Conservation (phyloP, 1,140 invertebrate genomes). For the Pseudomyrmex flavicornis region DNA sequence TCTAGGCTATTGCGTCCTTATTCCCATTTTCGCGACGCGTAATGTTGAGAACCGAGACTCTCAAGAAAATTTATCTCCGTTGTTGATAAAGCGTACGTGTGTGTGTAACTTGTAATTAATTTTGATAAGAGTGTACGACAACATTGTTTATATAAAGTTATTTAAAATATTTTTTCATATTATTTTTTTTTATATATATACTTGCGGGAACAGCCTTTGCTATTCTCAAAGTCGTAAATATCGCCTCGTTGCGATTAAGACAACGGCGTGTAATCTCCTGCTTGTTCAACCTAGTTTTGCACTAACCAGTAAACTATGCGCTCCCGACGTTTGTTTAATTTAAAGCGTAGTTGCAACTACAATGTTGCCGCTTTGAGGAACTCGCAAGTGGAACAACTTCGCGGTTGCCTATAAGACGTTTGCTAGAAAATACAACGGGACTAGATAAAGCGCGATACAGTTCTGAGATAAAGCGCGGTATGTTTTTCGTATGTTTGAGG, state of each 20-base stretch:
- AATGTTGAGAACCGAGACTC: background rate
- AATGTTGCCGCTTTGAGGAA: no score
- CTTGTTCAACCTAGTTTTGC: slow-evolving; percentile 8
- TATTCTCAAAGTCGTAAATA: background rate
- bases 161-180: background rate
- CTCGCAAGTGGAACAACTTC: no score
- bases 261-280: background rate
- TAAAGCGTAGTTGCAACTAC: background rate
- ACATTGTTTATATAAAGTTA: no score
- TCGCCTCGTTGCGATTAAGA: background rate
- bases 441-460: no score
- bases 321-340: background rate
- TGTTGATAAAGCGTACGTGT: background rate
- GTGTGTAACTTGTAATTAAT: no score
- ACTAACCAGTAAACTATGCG: background rate
- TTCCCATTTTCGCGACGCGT: background rate
- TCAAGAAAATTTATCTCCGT: background rate
- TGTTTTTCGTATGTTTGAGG: no score
- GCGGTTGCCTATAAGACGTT: no score
- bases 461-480: no score
- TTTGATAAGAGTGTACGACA: no score
- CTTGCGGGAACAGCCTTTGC: background rate
- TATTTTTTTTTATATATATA: background rate
- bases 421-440: no score
- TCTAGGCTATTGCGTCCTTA: background rate